phyloP scores from a whole-genome alignment of 2,888 invertebrate species.

The Brachycybe producta region DNA sequence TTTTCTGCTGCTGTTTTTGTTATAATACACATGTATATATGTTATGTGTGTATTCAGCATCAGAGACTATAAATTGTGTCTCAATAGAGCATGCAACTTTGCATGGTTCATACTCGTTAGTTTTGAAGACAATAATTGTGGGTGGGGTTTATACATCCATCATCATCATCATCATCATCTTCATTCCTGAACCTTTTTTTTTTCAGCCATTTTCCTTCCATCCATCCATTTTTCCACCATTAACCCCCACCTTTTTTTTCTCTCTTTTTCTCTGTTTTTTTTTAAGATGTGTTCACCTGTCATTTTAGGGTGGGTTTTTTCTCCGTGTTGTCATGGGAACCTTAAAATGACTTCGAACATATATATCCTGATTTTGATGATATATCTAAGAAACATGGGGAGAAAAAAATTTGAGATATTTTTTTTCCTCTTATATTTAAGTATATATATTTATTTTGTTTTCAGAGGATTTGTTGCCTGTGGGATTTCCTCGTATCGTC shows the following conservation, averaged over 20 bases:
- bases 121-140: constrained; percentile 14
- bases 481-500: constrained; percentile 80
- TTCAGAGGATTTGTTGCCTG: constrained; percentile 71
- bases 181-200: not conserved
- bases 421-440: not conserved
- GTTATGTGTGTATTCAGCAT: too few species aligned
- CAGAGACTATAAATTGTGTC: too few species aligned
- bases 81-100: constrained; percentile 18
- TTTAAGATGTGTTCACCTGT: not conserved
- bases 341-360: constrained; percentile 1
- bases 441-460: constrained; percentile 14
- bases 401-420: not conserved
- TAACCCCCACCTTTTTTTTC: constrained; percentile 20
- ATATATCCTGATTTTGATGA: not conserved
- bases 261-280: constrained; percentile 25
- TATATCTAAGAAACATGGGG: not conserved
- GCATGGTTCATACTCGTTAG: constrained; percentile 15
- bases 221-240: constrained; percentile 8
- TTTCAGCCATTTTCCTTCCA: not conserved
- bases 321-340: not conserved
- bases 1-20: too few species aligned
- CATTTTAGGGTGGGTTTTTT: not conserved
- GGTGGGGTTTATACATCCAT: constrained; percentile 14
- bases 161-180: not conserved
- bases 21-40: too few species aligned